Base-by-base conservation (phyloP, 2,797 vertebrate genomes). In the Coilia nasus region DNA sequence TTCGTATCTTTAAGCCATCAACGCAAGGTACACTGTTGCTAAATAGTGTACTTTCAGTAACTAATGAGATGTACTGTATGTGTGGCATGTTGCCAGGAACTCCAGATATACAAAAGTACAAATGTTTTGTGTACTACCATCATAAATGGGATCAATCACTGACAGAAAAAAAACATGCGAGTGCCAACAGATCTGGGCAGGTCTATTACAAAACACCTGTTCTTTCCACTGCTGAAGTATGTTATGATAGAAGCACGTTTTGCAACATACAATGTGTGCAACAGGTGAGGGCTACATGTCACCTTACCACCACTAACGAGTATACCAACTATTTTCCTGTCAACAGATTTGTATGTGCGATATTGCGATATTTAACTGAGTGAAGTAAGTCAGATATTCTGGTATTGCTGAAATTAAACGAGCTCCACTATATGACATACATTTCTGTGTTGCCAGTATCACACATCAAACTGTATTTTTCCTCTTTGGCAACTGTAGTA, bases 1-100 rank as follows among this genome's bases (percentile, higher is more conserved):
- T 84, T 85, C 85, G 57, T 87, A 84, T 88, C 82, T 86, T 81
- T 46, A 85, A 86, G 83, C 50, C 71, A 86, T n/a, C 67, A 86
- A 88, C 47, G 71, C 88, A 86, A 78, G 75, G 83, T 71, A 84
- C 75, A 62, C 75, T 81, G 75, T 83, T 83, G 82, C 81, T 86
- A 75, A 84, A 85, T 80, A 82, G 78, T 86, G 67, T 64, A 83
- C 57, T 35, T 17, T 35, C 83, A 46, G 35, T 57, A 54, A 81
- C 41, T 85, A 87, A 59, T 59, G 57, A 59, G 17, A 15, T 31
- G 28, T 35, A 35, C 17, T 31, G 28, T 35, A 35, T 35, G 12
- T 35, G 28, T 71, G 57, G 19, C 57, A n/a, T 59, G 28, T 28
- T 31, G 28, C 25, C 15, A 54, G 60, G 60, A 71, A 35, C 12